Evolutionary conservation across 2,113 vertebrate genomes (phyloP).

Genomic region (Mola mola): DNA sequence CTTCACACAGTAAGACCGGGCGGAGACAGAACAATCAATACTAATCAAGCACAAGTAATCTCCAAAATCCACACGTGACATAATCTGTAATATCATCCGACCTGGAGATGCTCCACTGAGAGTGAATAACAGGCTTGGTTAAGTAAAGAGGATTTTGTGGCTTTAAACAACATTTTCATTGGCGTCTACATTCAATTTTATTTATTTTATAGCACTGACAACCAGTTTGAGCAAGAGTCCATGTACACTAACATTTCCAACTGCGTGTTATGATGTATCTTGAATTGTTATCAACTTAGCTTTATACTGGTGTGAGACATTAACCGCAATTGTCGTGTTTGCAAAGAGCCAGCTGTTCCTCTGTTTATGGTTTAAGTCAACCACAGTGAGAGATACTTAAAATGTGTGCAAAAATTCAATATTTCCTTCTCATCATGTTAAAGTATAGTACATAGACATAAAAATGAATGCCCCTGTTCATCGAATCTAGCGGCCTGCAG

Average conservation of each 20-base stretch:
- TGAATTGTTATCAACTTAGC: slow-evolving; percentile 32
- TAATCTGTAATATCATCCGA: slow-evolving; percentile 15
- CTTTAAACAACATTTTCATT: slow-evolving; percentile 38
- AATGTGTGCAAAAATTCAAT: too few relatives aligned
- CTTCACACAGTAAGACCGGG: too few relatives aligned
- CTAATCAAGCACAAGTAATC: slow-evolving; percentile 19
- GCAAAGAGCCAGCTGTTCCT: neutral
- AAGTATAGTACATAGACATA: neutral
- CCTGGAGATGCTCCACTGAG: slow-evolving; percentile 10
- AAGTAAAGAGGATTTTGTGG: slow-evolving; percentile 29
- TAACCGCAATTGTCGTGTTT: too few relatives aligned
- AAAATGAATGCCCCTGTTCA: neutral
- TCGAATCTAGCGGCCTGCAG: too few relatives aligned
- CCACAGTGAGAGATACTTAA: too few relatives aligned
- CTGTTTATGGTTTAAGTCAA: too few relatives aligned
- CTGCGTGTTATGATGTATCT: slow-evolving; percentile 17
- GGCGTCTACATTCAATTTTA: slow-evolving; percentile 19
- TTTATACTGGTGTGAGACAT: slow-evolving; percentile 6
- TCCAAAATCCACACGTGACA: slow-evolving; percentile 18
- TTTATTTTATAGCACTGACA: slow-evolving; percentile 29
- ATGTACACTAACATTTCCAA: slow-evolving; percentile 20
- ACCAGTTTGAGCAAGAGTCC: slow-evolving; percentile 32
- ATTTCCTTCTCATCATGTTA: neutral
- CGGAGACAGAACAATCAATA: neutral
- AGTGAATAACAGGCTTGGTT: slow-evolving; percentile 5